Percentiles rank a stretch among this genome's conserved stretches.
Conservation (phyloP, 37 sponge, comb jelly and placozoan genomes). For the Tethya wilhelma region DNA sequence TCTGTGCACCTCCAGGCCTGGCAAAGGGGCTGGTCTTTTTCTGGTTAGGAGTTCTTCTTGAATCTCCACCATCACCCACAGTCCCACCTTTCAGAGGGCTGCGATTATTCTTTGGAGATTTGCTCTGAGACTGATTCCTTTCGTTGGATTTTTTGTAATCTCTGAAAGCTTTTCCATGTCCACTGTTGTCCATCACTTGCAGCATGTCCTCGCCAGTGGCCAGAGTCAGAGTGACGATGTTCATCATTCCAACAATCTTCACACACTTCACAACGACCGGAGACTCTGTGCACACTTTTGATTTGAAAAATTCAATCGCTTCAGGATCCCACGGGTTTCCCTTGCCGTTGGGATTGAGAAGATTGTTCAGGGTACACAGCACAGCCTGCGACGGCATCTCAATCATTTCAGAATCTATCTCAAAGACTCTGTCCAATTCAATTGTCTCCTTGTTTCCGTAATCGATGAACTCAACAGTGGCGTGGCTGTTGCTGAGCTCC, state of each 20-base stretch:
- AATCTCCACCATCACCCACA: too few relatives aligned
- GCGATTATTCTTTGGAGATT: neutral
- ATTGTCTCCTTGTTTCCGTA: slow-evolving; percentile 52
- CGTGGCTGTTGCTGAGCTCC: neutral
- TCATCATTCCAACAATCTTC: slow-evolving; percentile 4
- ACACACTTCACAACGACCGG: slow-evolving; percentile 15
- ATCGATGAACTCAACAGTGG: slow-evolving; percentile 37
- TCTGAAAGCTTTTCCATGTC: too few relatives aligned
- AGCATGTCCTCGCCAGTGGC: slow-evolving; percentile 1
- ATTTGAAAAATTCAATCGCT: slow-evolving; percentile 20
- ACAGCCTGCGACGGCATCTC: slow-evolving; percentile 42
- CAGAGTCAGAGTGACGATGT: slow-evolving; percentile 15
- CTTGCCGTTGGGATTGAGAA: slow-evolving; percentile 27
- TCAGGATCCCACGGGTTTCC: neutral
- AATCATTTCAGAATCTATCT: slow-evolving; percentile 2
- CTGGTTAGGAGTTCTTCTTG: too few relatives aligned
- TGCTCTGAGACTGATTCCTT: neutral
- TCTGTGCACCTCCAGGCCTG: too few relatives aligned
- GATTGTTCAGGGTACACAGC: slow-evolving; percentile 38
- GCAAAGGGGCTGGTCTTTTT: too few relatives aligned
- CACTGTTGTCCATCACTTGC: neutral
- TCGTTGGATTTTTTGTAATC: too few relatives aligned
- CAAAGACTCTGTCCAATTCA: neutral
- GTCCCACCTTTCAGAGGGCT: too few relatives aligned
- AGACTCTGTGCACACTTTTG: too few relatives aligned